Evolutionary conservation across 53 echinoderm and acorn worm genomes (phyloP), one percentile per base, ranked within the genome.

Genomic region (Apostichopus leukothele): DNA sequence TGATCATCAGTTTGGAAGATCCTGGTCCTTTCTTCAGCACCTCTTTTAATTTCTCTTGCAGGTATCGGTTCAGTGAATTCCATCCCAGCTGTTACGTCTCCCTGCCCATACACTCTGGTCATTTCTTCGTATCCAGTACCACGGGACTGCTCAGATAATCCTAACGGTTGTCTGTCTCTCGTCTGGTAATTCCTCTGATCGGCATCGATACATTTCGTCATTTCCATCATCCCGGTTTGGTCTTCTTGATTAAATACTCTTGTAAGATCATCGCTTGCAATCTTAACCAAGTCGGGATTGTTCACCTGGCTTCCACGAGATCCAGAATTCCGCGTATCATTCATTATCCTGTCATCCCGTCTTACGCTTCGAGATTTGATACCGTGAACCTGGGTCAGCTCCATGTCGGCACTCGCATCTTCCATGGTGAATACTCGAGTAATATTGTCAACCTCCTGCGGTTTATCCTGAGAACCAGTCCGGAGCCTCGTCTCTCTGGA

Each of bases 321-420:
- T 18, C 18, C 68, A 55, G 55, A 55, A 9, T 9, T 55, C 55
- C 9, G 6, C 25, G 25, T 25, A 6, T 55, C 55, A 7, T 9
- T 55, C 55, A 55, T 55, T 57, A 57, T 57, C 57, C 57, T 10
- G 10, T 57, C 10, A 57, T 57, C 57, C 13, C 12, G 5, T 39
- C 39, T 39, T 14, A 22, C 20, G 12, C 20, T 74, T 52, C 8
- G 26, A 20, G 19, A 50, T 68, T 52, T 27, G 61, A 27, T 53
- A 71, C 71, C 18, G 20, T 71, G 18, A 6, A 19, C n/a, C 71
- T 71, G 71, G 6, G 94, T 94, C 89, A 94, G 73, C 22, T 94
- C 94, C 94, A 94, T 94, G 75, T 88, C 79, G 9, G 90, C 90
- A 10, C 90, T 76, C 20, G 63, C 80, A 57, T 90, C 90, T 8